Conservation (phyloP, 2,797 vertebrate species). For the Anguilla obscura region DNA sequence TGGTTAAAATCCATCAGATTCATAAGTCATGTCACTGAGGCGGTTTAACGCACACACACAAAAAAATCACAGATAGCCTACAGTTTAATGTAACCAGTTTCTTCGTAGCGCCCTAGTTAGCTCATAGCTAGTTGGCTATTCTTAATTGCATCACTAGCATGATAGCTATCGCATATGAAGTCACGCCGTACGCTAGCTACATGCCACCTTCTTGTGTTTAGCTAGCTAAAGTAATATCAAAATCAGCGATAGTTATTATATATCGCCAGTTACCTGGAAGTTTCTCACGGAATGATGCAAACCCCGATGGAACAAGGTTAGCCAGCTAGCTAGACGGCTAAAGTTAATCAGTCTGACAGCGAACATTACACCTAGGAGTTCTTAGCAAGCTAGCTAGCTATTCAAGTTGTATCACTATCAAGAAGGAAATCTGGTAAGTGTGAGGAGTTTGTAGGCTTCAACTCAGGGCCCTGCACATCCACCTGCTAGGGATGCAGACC, state of each 20-base stretch:
- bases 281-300: background rate
- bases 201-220: background rate
- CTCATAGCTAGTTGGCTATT: background rate
- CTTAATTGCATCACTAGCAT: background rate
- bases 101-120: background rate
- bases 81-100: background rate
- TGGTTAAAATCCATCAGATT: background rate
- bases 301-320: background rate
- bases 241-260: background rate
- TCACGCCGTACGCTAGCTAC: background rate
- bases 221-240: background rate
- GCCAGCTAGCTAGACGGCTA: background rate
- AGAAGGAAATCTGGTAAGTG: background rate
- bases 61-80: background rate
- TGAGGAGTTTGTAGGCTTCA: background rate
- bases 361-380: background rate
- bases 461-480: slow-evolving; percentile 27
- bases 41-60: background rate
- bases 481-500: slow-evolving; percentile 23
- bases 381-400: background rate
- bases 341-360: slow-evolving; percentile 7
- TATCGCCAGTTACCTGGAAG: background rate
- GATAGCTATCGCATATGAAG: background rate
- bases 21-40: background rate
- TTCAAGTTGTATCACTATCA: background rate